Base-by-base conservation (phyloP, 1,140 invertebrate species). In the Popillia japonica region DNA sequence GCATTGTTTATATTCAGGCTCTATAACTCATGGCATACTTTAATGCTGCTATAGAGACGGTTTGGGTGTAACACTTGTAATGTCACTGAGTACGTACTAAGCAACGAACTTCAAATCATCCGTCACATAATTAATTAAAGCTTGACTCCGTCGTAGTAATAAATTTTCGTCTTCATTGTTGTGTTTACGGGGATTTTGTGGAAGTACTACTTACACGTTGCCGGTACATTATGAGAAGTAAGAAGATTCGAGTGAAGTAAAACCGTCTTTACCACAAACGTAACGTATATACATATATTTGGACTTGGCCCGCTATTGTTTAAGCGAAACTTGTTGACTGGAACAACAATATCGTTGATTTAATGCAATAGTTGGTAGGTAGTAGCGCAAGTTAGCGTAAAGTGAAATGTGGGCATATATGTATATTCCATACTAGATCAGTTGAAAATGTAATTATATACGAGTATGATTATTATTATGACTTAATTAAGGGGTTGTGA, bases 281-380 rank as follows among this genome's bases (percentile, higher is more conserved):
- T 34, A 2, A 34, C 22, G 17, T 64, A 23, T 68, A 68, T 68
- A 34, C 27, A 34, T 34, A 34, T 34, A 34, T 34, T 34, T 34
- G 27, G 61, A 68, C 61, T 55, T 55, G 48, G 48, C 17, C 48
- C 11, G 48, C 48, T 27, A 68, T 68, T 68, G 61, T 68, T 68
- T 68, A 68, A 27, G 61, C 22, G 61, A 68, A 68, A 68, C 61
- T 68, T 68, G 61, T 68, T 68, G 61, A 68, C 61, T 34, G 2
- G 61, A 23, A 68, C 22, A 68, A 68, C 61, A 68, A 68, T 68
- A 68, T 27, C 61, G 61, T 27, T 68, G 61, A 68, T 68, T 68
- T 68, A 75, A 75, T 75, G 34, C 34, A 42, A n/a, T 48, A 75
- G 73, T 41, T 75, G 9, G 4, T 10, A n/a, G 0, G 34, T 11